Conservation (phyloP, 2,797 vertebrate genomes). For the Ataeniobius toweri region DNA sequence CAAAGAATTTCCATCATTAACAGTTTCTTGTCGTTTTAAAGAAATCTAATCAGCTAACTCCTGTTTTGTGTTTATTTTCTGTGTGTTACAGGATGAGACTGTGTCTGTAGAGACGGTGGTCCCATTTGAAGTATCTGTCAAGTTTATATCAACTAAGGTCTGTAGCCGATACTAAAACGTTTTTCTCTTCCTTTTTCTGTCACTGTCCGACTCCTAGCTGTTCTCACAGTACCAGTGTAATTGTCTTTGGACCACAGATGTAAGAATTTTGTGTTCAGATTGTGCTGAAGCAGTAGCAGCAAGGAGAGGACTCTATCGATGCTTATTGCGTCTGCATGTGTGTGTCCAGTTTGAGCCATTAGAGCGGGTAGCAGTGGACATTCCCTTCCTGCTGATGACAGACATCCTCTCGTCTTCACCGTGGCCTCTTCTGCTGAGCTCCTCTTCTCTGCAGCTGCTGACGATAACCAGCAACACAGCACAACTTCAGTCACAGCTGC, state of each 20-base stretch:
- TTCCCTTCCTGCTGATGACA: slow-evolving; percentile 74
- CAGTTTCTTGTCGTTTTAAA: not conserved
- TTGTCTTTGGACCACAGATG: not conserved
- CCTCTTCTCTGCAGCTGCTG: slow-evolving; percentile 86
- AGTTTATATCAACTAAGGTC: slow-evolving; percentile 87
- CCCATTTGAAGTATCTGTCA: slow-evolving; percentile 90
- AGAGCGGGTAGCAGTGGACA: slow-evolving; percentile 61
- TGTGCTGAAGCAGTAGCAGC: not conserved
- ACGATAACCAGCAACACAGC: slow-evolving; percentile 82
- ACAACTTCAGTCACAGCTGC: slow-evolving; percentile 85
- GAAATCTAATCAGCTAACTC: not conserved
- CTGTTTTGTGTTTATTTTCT: not conserved
- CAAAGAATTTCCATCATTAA: too few relatives aligned
- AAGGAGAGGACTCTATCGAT: not conserved
- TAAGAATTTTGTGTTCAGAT: not conserved
- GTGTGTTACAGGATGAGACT: slow-evolving; percentile 87
- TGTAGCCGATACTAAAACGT: slow-evolving; percentile 12
- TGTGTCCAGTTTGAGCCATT: slow-evolving; percentile 66
- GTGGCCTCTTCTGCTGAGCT: slow-evolving; percentile 82
- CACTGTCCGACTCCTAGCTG: not conserved
- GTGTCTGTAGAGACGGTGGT: slow-evolving; percentile 83
- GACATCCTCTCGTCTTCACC: slow-evolving; percentile 76
- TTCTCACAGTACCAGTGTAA: too few relatives aligned
- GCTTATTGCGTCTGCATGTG: not conserved
- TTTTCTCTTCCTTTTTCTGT: not conserved